Evolutionary conservation across 2,888 invertebrate genomes (phyloP).

Genomic region (Mactromeris polynyma): DNA sequence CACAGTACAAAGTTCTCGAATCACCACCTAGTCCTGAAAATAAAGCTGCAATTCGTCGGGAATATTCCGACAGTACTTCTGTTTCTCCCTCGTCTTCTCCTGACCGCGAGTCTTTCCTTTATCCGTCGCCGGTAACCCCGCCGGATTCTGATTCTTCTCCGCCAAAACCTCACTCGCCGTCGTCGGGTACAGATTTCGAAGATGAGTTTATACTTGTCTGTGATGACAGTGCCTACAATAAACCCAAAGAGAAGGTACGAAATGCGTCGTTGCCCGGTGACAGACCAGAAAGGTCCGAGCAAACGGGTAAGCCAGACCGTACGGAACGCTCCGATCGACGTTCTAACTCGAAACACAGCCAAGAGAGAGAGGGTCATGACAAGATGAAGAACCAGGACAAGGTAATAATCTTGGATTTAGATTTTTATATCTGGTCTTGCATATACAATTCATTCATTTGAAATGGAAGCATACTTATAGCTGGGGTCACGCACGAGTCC

Average conservation of each 20-base stretch:
- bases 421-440: not conserved
- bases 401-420: not conserved
- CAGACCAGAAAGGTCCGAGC: not conserved
- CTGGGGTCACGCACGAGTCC: no score
- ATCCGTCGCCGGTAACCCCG: constrained; percentile 85
- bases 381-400: constrained; percentile 21
- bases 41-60: constrained; percentile 79
- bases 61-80: constrained; percentile 83
- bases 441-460: no score
- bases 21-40: constrained; percentile 85
- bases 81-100: constrained; percentile 83
- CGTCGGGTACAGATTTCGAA: constrained; percentile 81
- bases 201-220: constrained; percentile 70
- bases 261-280: not conserved
- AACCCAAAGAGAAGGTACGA: constrained; percentile 29
- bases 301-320: not conserved
- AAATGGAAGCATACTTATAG: no score
- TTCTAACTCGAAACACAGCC: constrained; percentile 17
- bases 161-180: constrained; percentile 85
- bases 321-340: constrained; percentile 21
- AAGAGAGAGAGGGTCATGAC: constrained; percentile 20
- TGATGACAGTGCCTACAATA: constrained; percentile 47
- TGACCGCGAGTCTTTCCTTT: constrained; percentile 82
- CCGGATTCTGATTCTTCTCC: constrained; percentile 85
- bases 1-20: constrained; percentile 84